Evolutionary conservation across 2,113 vertebrate genomes (phyloP).

Genomic region (Chaenogobius annularis): DNA sequence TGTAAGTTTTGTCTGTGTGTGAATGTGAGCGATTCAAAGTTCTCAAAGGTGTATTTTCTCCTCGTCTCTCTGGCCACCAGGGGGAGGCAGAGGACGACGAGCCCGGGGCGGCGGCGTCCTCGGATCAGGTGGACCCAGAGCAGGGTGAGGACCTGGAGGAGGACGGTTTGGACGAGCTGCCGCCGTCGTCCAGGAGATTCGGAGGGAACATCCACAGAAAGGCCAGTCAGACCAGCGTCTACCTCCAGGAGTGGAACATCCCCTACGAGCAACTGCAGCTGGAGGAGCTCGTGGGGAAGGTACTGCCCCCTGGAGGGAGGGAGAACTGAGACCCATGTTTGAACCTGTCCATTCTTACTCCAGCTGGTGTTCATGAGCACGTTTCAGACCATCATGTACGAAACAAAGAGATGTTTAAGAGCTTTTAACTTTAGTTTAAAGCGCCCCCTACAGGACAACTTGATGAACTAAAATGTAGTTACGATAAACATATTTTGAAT

Average conservation of each 20-base stretch:
- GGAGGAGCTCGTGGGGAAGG: conserved; percentile 90
- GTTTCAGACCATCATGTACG: no score
- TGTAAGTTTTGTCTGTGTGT: no score
- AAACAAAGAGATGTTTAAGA: no score
- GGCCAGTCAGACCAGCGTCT: conserved; percentile 93
- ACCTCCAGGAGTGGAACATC: conserved; percentile 98
- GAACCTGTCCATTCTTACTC: no score
- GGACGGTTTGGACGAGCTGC: conserved; percentile 88
- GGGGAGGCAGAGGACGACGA: conserved; percentile 11
- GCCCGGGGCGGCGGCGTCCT: conserved; percentile 68
- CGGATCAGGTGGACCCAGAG: conserved; percentile 51
- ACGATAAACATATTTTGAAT: no score
- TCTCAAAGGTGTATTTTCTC: no score
- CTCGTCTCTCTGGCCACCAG: not conserved
- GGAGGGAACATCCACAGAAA: conserved; percentile 69
- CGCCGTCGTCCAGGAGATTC: conserved; percentile 59
- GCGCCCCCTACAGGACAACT: no score
- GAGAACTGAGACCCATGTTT: no score
- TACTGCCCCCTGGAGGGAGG: conserved; percentile 1
- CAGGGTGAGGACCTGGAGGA: conserved; percentile 78
- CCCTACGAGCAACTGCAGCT: conserved; percentile 94
- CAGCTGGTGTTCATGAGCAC: no score
- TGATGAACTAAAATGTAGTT: no score
- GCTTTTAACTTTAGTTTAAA: no score
- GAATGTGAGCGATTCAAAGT: no score